Base-by-base conservation (phyloP, 2,113 vertebrate genomes). In the Grammomys surdaster region DNA sequence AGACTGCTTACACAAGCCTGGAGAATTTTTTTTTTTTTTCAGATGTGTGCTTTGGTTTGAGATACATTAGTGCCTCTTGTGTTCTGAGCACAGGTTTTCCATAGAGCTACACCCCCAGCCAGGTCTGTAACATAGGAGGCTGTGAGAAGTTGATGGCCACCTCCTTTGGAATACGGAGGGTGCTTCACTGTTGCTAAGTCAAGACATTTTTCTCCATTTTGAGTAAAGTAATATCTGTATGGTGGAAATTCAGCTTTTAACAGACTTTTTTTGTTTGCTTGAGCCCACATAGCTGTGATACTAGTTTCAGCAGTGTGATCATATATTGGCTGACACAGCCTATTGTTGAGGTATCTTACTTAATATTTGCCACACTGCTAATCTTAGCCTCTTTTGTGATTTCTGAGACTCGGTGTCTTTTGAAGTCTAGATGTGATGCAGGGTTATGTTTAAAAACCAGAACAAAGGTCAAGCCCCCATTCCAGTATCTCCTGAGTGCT, bases 381-480 rank as follows among this genome's bases (percentile, higher is more conserved):
- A 60, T 67, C 46, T 60, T 82, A 58, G 5, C 46, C 43, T 89
- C 54, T 20, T 77, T 48, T 3, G 0, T 46, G 22, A 69, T 89
- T 93, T 80, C 70, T 93, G 89, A 60, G 51, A n/a, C 84, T 48
- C 78, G 40, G 19, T 85, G 40, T 89, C 82, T 93, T 96, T 48
- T 69, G 36, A 89, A 84, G 70, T 93, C 67, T 90, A 76, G 72
- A 36, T 84, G 10, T 75, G 75, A 96, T 80, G 40, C 46, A 75
- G 80, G 87, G 86, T 95, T 89, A 46, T 46, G 26, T 95, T 81
- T 56, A 91, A 94, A 77, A 95, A 89, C n/a, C 22, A 72, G 51
- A 43, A 33, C 20, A 40, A 90, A 81, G 46, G 20, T 90, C 43
- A 9, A 2, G 1, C 7, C 22, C 31, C 19, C 88, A 9, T 22